Evolutionary conservation across 2,113 vertebrate species (phyloP).

Genomic region (Amazona guildingii): DNA sequence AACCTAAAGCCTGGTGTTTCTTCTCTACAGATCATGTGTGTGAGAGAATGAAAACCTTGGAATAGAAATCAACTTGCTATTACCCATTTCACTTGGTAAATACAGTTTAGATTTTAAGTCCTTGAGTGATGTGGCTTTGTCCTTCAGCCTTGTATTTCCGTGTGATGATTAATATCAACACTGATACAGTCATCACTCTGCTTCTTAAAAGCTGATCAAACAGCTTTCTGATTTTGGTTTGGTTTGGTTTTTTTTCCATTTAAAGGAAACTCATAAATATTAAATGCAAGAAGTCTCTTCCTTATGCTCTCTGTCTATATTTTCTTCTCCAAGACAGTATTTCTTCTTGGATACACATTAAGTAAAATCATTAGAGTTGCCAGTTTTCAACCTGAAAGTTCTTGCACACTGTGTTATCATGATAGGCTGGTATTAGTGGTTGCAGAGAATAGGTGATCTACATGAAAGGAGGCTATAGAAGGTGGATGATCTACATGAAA

Average conservation of each 20-base stretch:
- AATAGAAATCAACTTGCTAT: not conserved
- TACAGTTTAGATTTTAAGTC: not conserved
- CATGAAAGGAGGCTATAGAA: not conserved
- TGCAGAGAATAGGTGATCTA: not conserved
- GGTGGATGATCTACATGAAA: not conserved
- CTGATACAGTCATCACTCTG: not conserved
- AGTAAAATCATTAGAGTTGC: not conserved
- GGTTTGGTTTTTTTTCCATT: rapidly evolving
- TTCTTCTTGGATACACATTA: not conserved
- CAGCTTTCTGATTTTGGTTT: not conserved
- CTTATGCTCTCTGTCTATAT: not conserved
- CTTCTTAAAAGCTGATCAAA: not conserved
- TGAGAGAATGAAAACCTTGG: not conserved
- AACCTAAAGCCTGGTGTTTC: not conserved
- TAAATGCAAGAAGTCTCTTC: not conserved
- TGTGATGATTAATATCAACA: not conserved
- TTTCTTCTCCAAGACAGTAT: not conserved
- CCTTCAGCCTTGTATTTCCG: not conserved
- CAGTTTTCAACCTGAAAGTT: not conserved
- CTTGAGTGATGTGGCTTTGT: not conserved
- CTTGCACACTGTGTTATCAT: not conserved
- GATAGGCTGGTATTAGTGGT: not conserved
- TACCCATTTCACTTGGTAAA: not conserved
- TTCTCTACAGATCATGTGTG: not conserved
- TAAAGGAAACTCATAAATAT: not conserved